Evolutionary conservation across 2,888 invertebrate species (phyloP).

Genomic region (Cyaniris semiargus): DNA sequence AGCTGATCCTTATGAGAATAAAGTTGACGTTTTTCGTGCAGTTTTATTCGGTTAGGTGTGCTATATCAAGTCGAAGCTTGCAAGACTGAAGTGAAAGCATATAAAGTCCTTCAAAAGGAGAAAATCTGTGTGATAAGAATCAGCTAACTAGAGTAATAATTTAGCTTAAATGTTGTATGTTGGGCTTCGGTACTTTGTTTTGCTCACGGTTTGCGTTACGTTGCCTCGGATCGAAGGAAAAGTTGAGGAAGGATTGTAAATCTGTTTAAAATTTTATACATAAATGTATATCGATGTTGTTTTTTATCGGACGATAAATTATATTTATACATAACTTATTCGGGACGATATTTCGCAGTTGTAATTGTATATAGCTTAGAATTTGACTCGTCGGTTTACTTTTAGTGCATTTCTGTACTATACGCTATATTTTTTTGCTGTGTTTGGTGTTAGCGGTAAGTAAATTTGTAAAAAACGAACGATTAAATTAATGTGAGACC

Average conservation of each 20-base stretch:
- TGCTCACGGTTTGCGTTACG: not conserved
- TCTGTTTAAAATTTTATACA: conserved; percentile 44
- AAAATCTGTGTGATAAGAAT: conserved; percentile 60
- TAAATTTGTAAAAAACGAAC: conserved; percentile 41
- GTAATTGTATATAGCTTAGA: conserved; percentile 47
- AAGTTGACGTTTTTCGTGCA: not conserved
- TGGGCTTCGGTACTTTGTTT: not conserved
- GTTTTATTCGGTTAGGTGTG: conserved; percentile 36
- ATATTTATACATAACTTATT: conserved; percentile 55
- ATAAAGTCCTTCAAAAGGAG: conserved; percentile 70
- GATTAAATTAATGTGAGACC: conserved; percentile 54
- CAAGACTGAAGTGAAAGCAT: conserved; percentile 69
- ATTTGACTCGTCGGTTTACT: conserved; percentile 43
- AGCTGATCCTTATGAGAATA: not conserved
- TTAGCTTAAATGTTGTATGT: conserved; percentile 42
- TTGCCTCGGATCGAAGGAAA: conserved; percentile 35
- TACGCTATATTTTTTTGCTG: conserved; percentile 65
- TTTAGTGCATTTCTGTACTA: conserved; percentile 61
- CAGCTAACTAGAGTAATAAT: conserved; percentile 56
- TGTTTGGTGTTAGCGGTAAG: conserved; percentile 72
- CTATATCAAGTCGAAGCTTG: conserved; percentile 58
- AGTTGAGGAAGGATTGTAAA: conserved; percentile 36
- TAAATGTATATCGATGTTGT: conserved; percentile 42
- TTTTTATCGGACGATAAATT: conserved; percentile 49
- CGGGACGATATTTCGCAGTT: conserved; percentile 44